Conservation (phyloP, 2,113 vertebrate species). For the Lipophrys pholis region DNA sequence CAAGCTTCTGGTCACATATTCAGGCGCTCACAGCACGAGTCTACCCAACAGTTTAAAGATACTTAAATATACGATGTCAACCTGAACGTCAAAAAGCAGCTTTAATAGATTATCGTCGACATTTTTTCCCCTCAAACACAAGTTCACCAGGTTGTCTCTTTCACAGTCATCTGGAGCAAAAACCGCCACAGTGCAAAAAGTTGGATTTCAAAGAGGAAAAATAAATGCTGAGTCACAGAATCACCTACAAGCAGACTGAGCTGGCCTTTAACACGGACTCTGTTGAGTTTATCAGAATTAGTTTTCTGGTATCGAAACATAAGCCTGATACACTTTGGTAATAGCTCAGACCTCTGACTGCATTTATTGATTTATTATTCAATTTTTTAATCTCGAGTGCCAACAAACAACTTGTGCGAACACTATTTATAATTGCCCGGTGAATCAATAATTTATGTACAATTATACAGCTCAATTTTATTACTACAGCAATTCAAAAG, state of each 20-base stretch:
- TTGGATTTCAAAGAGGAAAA: slow-evolving; percentile 22
- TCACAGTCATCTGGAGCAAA: slow-evolving; percentile 29
- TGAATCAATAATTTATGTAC: slow-evolving; percentile 64
- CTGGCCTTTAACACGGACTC: not conserved
- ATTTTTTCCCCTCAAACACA: slow-evolving; percentile 19
- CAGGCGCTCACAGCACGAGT: slow-evolving; percentile 18
- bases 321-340: slow-evolving; percentile 40
- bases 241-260: not conserved
- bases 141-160: slow-evolving; percentile 17
- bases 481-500: slow-evolving; percentile 39
- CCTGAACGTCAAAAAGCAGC: slow-evolving; percentile 48
- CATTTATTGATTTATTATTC: slow-evolving; percentile 8
- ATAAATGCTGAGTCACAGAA: not conserved
- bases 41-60: slow-evolving; percentile 23
- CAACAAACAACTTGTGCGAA: slow-evolving; percentile 30
- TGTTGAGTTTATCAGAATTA: slow-evolving; percentile 5
- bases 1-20: slow-evolving; percentile 4
- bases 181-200: slow-evolving; percentile 33
- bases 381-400: slow-evolving; percentile 24
- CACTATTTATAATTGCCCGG: slow-evolving; percentile 22
- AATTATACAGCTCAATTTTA: slow-evolving; percentile 54
- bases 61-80: slow-evolving; percentile 20
- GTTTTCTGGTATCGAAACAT: slow-evolving; percentile 15
- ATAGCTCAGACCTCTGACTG: slow-evolving; percentile 26
- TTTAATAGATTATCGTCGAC: slow-evolving; percentile 38